These are phyloP conservation scores for Oryzias javanicus DNA, from an alignment of 2,113 vertebrate genomes.

Conservation along the genomic window DNA sequence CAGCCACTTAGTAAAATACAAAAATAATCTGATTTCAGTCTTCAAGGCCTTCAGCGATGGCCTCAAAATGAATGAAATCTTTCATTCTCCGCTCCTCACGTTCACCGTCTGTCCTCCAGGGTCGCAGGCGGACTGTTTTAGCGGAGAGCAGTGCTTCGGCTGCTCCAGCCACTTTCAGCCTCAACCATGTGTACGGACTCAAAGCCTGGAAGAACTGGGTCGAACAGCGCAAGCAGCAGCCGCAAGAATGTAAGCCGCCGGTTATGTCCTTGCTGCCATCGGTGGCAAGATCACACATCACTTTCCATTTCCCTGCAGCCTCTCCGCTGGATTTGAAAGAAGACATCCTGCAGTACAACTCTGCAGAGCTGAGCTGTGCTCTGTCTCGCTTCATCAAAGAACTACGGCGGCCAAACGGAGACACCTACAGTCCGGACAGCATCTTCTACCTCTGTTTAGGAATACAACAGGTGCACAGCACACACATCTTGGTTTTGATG, in stretches of 20 bases:
- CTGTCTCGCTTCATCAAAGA: conserved; percentile 92
- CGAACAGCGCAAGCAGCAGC: conserved; percentile 81
- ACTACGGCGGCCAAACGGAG: conserved; percentile 90
- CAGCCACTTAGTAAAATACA: too few species aligned
- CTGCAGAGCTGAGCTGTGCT: conserved; percentile 89
- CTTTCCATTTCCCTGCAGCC: conserved; percentile 1
- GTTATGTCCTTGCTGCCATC: neutral
- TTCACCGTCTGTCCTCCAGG: conserved; percentile 29
- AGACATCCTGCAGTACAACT: conserved; percentile 89
- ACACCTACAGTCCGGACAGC: conserved; percentile 91
- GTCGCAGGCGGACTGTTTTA: conserved; percentile 49
- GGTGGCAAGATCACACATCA: neutral
- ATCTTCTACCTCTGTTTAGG: conserved; percentile 98
- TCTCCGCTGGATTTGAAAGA: conserved; percentile 84
- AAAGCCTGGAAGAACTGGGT: conserved; percentile 96
- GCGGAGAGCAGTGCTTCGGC: conserved; percentile 62
- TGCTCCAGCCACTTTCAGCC: conserved; percentile 71
- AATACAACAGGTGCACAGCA: conserved; percentile 89
- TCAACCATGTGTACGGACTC: conserved; percentile 92
- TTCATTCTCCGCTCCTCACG: neutral
- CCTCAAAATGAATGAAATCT: too few species aligned
- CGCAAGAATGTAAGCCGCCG: conserved; percentile 64
- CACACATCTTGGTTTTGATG: neutral
- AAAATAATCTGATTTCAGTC: too few species aligned
- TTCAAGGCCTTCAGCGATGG: neutral